Percentiles rank a stretch among this genome's conserved stretches.
These are phyloP conservation scores for Rhadinocentrus ornatus DNA, from an alignment of 2,797 vertebrate genomes.

Conservation along the genomic window DNA sequence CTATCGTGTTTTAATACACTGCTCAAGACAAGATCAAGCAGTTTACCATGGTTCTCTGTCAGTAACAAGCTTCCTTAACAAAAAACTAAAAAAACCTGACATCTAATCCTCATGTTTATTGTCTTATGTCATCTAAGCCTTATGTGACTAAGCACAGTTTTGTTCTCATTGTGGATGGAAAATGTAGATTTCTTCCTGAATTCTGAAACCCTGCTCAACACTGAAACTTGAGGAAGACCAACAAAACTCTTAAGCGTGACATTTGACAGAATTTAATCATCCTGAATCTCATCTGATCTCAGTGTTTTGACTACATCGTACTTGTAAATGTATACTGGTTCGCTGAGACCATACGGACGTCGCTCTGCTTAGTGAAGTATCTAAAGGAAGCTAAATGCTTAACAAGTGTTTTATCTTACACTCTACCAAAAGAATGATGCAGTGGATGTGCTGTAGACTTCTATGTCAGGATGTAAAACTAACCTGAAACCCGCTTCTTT, in stretches of 20 bases:
- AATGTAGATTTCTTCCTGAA: no score
- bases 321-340: background rate
- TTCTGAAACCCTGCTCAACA: no score
- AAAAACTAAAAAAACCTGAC: no score
- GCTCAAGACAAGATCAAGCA: background rate
- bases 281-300: background rate
- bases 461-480: background rate
- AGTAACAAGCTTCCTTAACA: no score
- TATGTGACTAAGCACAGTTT: background rate
- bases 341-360: background rate
- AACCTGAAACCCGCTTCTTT: background rate
- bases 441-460: background rate
- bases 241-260: no score
- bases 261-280: background rate
- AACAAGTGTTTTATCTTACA: background rate
- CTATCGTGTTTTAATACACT: background rate
- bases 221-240: no score
- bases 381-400: background rate
- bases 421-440: rapidly evolving
- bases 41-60: background rate
- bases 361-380: background rate
- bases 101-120: background rate
- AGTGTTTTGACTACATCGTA: background rate
- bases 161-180: background rate
- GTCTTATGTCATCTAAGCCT: background rate